Evolutionary conservation across 2,797 vertebrate genomes (phyloP), one percentile per base, ranked within the genome.

Genomic region (Semotilus atromaculatus): DNA sequence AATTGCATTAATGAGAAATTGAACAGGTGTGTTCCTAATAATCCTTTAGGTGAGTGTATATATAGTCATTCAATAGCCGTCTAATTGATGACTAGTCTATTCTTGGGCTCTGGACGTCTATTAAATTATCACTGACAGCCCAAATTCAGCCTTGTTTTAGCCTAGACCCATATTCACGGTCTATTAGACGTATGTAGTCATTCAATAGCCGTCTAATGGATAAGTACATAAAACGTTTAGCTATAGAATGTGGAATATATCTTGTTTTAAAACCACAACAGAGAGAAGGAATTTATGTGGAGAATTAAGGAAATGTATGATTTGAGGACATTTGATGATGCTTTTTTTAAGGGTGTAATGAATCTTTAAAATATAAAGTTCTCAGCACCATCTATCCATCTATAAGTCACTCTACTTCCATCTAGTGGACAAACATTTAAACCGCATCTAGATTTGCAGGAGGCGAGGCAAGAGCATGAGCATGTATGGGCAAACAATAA

Each of bases 381-480:
- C 3, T 79, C 26, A 68, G 18, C 10, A 18, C 18, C 6, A 51
- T 53, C 21, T 40, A 5, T 71, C 6, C 68, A 43, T 18, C 8
- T 11, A 4, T 62, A 48, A 80, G 8, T 43, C 10, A 34, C 48
- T 85, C 45, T 85, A 73, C 74, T 82, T 76, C 86, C 74, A 82
- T 79, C 83, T 82, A 73, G 79, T 31, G 80, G 83, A 34, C 68
- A 31, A 78, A 34, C 0, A 48, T 43, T 66, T 14, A 2, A 67
- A 83, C 71, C 38, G 40, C 19, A 82, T 23, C 38, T 31, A 71
- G 4, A 40, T 13, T 23, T 76, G 11, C 9, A 18, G 14, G 23
- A 43, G 51, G 16, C 16, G 8, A 43, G 34, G 9, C 9, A 64
- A 7, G 7, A 66, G 45, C 3, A 14, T 0, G n/a, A 75, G 31